These are phyloP conservation scores for Leucoraja erinaceus DNA, from an alignment of 2,113 vertebrate species.

Conservation along the genomic window DNA sequence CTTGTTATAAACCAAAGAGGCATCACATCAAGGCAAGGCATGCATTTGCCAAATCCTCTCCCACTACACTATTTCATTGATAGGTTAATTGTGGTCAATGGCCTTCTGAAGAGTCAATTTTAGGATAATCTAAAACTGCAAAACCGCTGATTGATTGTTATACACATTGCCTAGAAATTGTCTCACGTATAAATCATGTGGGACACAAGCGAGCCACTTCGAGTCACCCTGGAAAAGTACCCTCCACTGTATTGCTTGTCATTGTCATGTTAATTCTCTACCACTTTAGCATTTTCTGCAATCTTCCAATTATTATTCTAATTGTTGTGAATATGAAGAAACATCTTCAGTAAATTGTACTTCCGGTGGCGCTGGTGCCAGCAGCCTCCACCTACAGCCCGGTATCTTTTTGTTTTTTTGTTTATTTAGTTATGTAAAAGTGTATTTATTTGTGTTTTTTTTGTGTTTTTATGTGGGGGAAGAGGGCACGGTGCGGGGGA, in stretches of 20 bases:
- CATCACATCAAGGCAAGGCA: not conserved
- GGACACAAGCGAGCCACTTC: not conserved
- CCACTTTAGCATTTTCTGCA: not conserved
- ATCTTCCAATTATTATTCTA: not conserved
- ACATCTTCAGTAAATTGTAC: slow-evolving; percentile 12
- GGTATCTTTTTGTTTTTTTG: too few species aligned
- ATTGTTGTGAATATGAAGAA: not conserved
- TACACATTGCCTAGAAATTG: not conserved
- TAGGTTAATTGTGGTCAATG: too few species aligned
- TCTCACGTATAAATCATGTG: not conserved
- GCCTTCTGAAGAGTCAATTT: not conserved
- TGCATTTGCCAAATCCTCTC: not conserved
- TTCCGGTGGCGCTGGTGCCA: too few species aligned
- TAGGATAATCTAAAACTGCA: not conserved
- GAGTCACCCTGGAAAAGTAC: not conserved
- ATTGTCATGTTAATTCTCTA: not conserved
- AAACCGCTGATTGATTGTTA: not conserved
- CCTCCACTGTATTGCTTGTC: too few species aligned
- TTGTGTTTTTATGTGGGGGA: too few species aligned
- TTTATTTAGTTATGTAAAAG: too few species aligned
- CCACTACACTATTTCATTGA: not conserved
- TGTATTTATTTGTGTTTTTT: too few species aligned
- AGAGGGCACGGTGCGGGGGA: too few species aligned
- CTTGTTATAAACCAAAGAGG: not conserved
- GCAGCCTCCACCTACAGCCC: too few species aligned